A percentile compares a stretch with the other conserved stretches of the same genome.
These are phyloP conservation scores for Tarsius wallacei DNA, from an alignment of 2,797 vertebrate genomes.

Conservation along the genomic window DNA sequence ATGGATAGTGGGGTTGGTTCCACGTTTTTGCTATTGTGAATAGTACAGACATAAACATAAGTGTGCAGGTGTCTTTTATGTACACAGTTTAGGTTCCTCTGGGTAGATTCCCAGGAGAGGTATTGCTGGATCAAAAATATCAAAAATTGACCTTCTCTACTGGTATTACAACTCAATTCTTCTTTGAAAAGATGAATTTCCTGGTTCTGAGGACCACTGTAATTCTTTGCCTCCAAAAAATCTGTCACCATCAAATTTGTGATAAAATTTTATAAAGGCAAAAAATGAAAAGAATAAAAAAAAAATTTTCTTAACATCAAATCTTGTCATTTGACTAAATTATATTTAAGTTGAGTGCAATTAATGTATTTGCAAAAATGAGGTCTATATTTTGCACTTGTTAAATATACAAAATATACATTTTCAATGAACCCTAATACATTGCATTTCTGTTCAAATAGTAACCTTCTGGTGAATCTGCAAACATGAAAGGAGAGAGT, in stretches of 20 bases:
- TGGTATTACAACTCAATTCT: background rate
- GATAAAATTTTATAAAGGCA: background rate
- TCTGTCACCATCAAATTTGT: background rate
- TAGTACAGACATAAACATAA: too few relatives aligned
- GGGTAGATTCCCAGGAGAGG: too few relatives aligned
- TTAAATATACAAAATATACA: background rate
- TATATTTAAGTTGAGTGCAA: background rate
- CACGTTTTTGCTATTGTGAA: too few relatives aligned
- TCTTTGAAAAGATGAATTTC: background rate
- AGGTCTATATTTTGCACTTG: background rate
- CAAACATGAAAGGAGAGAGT: conserved; percentile 8
- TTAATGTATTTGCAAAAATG: background rate
- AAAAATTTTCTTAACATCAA: background rate
- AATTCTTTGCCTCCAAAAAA: background rate
- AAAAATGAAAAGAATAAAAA: background rate
- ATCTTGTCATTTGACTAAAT: background rate
- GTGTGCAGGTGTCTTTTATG: too few relatives aligned
- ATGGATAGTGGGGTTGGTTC: too few relatives aligned
- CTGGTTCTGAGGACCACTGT: background rate
- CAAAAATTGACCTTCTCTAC: background rate
- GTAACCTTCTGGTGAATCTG: background rate
- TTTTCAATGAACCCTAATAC: background rate
- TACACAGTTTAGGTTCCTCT: too few relatives aligned
- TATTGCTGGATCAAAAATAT: too few relatives aligned
- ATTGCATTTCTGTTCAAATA: background rate